These are phyloP conservation scores for Sinopyrophorus schimmeli DNA, from an alignment of 2,888 invertebrate species.

Conservation along the genomic window DNA sequence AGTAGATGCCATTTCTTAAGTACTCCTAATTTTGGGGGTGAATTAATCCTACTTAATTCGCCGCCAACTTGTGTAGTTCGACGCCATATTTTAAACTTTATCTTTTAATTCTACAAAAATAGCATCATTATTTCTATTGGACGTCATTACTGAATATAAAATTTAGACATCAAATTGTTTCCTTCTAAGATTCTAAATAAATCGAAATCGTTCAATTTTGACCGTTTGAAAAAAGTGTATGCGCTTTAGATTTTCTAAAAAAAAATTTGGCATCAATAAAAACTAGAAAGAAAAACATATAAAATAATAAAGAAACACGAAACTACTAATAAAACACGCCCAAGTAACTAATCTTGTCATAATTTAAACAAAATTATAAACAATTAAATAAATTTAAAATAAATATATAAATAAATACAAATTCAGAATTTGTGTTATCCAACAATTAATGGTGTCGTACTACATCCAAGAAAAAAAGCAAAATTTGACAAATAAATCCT, in stretches of 20 bases:
- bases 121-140: slow-evolving; percentile 40
- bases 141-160: slow-evolving; percentile 4
- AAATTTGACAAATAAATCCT: slow-evolving; percentile 7
- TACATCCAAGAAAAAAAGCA: too few species aligned
- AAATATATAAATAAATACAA: slow-evolving; percentile 43
- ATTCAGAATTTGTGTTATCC: slow-evolving; percentile 46
- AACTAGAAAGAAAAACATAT: slow-evolving; percentile 38
- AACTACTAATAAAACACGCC: slow-evolving; percentile 46
- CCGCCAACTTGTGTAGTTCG: slow-evolving; percentile 46
- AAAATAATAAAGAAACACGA: slow-evolving; percentile 40
- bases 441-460: slow-evolving; percentile 48
- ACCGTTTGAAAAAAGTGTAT: too few species aligned
- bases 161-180: not conserved
- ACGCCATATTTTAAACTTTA: slow-evolving; percentile 41
- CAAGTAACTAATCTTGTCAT: slow-evolving; percentile 49
- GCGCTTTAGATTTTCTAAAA: slow-evolving; percentile 40
- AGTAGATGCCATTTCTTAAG: slow-evolving; percentile 46
- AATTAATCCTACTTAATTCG: too few species aligned
- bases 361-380: slow-evolving; percentile 48
- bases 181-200: not conserved
- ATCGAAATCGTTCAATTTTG: too few species aligned
- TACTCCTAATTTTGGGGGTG: too few species aligned
- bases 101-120: slow-evolving; percentile 29
- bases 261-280: too few species aligned
- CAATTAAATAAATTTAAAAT: slow-evolving; percentile 43